These are phyloP conservation scores for Mythimna loreyi DNA, from an alignment of 2,888 invertebrate genomes.

Conservation along the genomic window DNA sequence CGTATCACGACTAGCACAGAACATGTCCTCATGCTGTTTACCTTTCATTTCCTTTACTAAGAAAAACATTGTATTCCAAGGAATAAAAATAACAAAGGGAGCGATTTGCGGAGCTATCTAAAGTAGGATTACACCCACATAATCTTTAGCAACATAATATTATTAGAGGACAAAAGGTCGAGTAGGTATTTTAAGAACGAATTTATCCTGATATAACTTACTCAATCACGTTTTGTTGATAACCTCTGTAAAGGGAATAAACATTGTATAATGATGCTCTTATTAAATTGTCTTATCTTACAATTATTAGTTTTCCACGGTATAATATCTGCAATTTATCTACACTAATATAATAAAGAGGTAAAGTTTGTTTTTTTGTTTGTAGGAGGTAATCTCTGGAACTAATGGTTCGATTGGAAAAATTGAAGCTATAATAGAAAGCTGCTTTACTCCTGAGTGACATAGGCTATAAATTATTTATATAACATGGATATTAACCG, in stretches of 20 bases:
- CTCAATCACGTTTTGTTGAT: conserved; percentile 38
- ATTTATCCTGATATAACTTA: conserved; percentile 2
- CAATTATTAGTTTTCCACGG: conserved; percentile 9
- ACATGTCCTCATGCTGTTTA: conserved; percentile 22
- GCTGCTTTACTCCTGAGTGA: too few relatives aligned
- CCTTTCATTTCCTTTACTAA: conserved; percentile 32
- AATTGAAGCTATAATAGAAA: too few relatives aligned
- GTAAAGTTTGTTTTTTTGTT: too few relatives aligned
- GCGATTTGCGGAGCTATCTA: neutral
- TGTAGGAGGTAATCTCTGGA: too few relatives aligned
- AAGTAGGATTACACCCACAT: conserved; percentile 5
- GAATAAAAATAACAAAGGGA: conserved; percentile 15
- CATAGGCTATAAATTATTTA: too few relatives aligned
- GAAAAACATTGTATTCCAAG: conserved; percentile 20
- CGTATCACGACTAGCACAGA: conserved; percentile 15
- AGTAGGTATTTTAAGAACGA: conserved; percentile 8
- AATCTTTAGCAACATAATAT: conserved; percentile 13
- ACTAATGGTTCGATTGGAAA: too few relatives aligned
- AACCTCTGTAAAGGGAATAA: conserved; percentile 32
- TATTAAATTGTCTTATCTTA: conserved; percentile 41
- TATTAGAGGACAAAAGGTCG: conserved; percentile 31
- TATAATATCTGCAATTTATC: conserved; percentile 1
- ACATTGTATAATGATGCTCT: conserved; percentile 23
- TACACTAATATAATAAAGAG: too few relatives aligned
- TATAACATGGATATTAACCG: too few relatives aligned